Evolutionary conservation across 2,888 invertebrate species (phyloP).

Genomic region (Acanthoscelides obtectus): DNA sequence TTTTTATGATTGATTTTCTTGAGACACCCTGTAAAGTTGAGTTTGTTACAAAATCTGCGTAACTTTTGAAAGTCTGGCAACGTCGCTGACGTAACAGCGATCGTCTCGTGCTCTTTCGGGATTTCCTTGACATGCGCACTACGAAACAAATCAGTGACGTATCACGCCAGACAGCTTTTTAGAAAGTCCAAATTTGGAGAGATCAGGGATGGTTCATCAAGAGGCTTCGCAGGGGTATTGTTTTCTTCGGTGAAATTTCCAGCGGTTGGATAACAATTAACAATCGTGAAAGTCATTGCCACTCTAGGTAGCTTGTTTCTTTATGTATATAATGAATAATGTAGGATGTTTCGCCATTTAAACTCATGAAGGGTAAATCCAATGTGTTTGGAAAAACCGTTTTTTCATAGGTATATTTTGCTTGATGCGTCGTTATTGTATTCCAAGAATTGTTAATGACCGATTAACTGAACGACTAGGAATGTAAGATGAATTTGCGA

Average conservation of each 20-base stretch:
- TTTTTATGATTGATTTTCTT: too few species aligned
- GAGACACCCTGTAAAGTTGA: not conserved
- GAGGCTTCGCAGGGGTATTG: not conserved
- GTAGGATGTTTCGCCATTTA: not conserved
- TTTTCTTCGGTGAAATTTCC: not conserved
- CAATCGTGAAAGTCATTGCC: not conserved
- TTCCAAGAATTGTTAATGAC: not conserved
- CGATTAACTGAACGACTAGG: not conserved
- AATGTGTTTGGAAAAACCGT: not conserved
- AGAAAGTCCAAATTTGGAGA: not conserved
- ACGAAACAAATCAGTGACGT: not conserved
- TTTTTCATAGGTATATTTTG: not conserved
- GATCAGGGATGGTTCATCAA: not conserved
- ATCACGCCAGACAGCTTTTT: not conserved
- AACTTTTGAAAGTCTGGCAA: not conserved
- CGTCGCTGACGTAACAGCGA: slow-evolving; percentile 11
- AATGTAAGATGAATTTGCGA: not conserved
- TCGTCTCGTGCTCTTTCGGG: slow-evolving; percentile 26
- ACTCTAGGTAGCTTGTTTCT: not conserved
- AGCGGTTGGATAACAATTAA: not conserved
- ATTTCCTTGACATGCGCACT: slow-evolving; percentile 41
- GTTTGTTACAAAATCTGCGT: not conserved
- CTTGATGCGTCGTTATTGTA: not conserved
- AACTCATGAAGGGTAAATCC: not conserved
- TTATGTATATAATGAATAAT: not conserved